These are phyloP conservation scores for Brachypterus glaber DNA, from an alignment of 2,888 invertebrate genomes.

Conservation along the genomic window DNA sequence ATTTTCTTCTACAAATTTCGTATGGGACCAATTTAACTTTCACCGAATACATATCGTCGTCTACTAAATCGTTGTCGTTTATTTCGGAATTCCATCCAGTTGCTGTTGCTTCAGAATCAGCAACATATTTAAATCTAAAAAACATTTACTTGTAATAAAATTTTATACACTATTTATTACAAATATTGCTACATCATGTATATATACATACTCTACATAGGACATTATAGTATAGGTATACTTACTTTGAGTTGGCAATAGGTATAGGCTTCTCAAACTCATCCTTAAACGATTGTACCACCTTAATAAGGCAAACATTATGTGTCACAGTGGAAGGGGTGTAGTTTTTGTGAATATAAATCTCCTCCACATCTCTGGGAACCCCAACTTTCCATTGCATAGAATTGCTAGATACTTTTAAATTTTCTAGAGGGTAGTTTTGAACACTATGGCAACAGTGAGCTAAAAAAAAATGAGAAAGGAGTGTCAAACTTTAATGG, in stretches of 20 bases:
- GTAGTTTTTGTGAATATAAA: constrained; percentile 22
- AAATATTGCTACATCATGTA: too few species aligned
- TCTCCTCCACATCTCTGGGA: constrained; percentile 20
- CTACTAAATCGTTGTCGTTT: constrained; percentile 8
- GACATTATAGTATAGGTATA: background rate
- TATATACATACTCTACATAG: background rate
- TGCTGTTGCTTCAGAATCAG: constrained; percentile 21
- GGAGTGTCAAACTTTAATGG: too few species aligned
- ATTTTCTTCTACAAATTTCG: constrained; percentile 16
- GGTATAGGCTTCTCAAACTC: constrained; percentile 16
- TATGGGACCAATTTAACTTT: constrained; percentile 20
- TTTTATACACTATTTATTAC: too few species aligned
- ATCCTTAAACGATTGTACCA: constrained; percentile 20
- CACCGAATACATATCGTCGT: constrained; percentile 17
- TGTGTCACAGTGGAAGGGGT: constrained; percentile 16
- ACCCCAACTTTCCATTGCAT: constrained; percentile 21
- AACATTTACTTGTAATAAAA: too few species aligned
- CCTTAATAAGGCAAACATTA: constrained; percentile 22
- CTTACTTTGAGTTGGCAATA: constrained; percentile 19
- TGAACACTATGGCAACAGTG: constrained; percentile 22
- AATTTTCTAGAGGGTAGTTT: constrained; percentile 16
- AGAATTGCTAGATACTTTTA: constrained; percentile 23
- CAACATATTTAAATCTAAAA: constrained; percentile 22
- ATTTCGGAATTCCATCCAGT: constrained; percentile 20
- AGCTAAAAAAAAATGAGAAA: too few species aligned